A percentile compares a stretch with the other conserved stretches of the same genome.
phyloP scores from a whole-genome alignment of 2,113 vertebrate genomes.

The Indicator indicator region DNA sequence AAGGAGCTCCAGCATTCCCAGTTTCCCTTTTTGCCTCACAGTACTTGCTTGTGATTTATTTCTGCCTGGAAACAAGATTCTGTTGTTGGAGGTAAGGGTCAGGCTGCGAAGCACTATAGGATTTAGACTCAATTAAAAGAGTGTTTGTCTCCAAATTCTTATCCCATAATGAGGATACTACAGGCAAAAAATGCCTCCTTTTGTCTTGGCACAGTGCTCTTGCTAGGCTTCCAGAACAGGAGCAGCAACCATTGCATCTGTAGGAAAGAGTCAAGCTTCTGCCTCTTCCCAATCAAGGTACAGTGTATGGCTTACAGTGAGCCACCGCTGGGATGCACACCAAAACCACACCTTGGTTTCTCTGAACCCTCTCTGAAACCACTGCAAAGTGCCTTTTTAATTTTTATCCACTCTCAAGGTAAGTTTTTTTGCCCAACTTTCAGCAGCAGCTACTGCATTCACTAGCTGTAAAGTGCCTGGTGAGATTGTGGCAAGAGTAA shows the following conservation, averaged over 20 bases:
- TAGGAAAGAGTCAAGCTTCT: neutral
- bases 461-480: neutral
- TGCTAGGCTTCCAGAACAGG: neutral
- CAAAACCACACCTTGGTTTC: neutral
- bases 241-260: neutral
- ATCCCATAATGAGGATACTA: neutral
- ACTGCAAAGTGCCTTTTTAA: neutral
- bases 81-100: neutral
- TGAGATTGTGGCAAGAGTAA: neutral
- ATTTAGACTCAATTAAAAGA: neutral
- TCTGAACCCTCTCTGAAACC: neutral
- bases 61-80: neutral
- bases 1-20: neutral
- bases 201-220: neutral
- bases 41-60: neutral
- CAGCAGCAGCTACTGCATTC: neutral
- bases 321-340: neutral
- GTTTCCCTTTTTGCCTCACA: neutral
- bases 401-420: neutral
- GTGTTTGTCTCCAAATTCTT: neutral
- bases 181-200: neutral
- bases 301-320: neutral
- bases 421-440: neutral
- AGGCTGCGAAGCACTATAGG: neutral
- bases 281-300: neutral